Evolutionary conservation across 2,888 invertebrate species (phyloP).

Genomic region (Leptopterna dolabrata): DNA sequence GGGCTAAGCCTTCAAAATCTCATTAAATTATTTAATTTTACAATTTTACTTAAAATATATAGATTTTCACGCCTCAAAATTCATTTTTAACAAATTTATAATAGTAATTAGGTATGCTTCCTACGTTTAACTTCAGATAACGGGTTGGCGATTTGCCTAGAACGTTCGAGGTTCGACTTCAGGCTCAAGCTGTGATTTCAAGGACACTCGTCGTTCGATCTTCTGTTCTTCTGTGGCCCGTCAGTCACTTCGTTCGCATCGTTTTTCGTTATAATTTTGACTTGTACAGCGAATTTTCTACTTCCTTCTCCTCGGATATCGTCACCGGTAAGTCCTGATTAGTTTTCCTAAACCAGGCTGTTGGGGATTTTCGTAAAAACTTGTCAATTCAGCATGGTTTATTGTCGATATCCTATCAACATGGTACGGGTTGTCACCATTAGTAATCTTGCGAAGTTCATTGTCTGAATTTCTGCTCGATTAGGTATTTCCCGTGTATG

Average conservation of each 20-base stretch:
- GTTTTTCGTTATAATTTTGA: background rate
- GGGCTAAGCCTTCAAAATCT: too few relatives aligned
- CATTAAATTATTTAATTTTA: too few relatives aligned
- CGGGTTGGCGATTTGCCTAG: background rate
- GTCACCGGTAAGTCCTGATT: background rate
- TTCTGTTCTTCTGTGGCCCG: background rate
- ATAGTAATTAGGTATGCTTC: too few relatives aligned
- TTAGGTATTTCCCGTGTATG: too few relatives aligned
- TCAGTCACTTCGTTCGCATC: background rate
- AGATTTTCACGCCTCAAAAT: too few relatives aligned
- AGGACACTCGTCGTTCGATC: background rate
- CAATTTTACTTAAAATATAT: too few relatives aligned
- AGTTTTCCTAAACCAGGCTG: background rate
- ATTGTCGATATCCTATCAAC: background rate
- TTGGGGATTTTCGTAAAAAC: background rate
- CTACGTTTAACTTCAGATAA: too few relatives aligned
- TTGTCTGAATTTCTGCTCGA: background rate
- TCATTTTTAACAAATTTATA: too few relatives aligned
- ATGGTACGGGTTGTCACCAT: background rate
- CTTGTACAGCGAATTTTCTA: background rate
- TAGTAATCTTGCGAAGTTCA: background rate
- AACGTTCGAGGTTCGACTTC: background rate
- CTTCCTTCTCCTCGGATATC: background rate
- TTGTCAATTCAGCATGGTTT: background rate
- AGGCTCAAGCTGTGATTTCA: background rate